Conservation (phyloP, 2,113 vertebrate species). For the Lophura nycthemera region DNA sequence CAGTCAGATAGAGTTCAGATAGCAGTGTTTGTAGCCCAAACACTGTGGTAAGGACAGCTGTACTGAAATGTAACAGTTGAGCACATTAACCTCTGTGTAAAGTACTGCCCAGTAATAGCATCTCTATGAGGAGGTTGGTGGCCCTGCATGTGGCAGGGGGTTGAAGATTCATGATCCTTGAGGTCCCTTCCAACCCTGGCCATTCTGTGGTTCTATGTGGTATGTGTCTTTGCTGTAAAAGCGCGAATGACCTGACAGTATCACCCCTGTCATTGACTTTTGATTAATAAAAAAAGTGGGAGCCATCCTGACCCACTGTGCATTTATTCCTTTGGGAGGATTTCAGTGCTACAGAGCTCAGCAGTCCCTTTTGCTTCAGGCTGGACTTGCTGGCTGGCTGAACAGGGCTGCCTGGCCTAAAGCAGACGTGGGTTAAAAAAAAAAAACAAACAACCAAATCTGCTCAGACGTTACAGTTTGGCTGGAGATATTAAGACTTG, state of each 20-base stretch:
- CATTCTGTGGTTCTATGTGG: background rate
- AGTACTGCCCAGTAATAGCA: background rate
- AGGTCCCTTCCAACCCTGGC: no score
- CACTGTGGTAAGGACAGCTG: accelerated
- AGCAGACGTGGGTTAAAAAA: background rate
- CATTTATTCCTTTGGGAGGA: background rate
- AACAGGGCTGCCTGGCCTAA: background rate
- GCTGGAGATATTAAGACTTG: background rate
- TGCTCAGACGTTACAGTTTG: background rate
- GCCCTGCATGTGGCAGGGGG: no score
- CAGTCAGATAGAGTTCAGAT: background rate
- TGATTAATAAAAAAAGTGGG: background rate
- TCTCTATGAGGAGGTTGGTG: background rate
- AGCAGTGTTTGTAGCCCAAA: background rate
- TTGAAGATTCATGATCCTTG: no score
- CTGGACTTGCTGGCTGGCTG: background rate
- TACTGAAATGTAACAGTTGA: background rate
- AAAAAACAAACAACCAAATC: background rate
- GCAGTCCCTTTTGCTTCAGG: background rate
- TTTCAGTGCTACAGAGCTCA: background rate
- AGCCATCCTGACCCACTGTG: background rate
- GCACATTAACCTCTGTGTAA: accelerated
- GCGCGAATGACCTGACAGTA: background rate
- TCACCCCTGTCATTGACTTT: background rate
- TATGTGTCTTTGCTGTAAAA: background rate